Evolutionary conservation across 2,113 vertebrate species (phyloP).

Genomic region (Gallinago paraguaiae): DNA sequence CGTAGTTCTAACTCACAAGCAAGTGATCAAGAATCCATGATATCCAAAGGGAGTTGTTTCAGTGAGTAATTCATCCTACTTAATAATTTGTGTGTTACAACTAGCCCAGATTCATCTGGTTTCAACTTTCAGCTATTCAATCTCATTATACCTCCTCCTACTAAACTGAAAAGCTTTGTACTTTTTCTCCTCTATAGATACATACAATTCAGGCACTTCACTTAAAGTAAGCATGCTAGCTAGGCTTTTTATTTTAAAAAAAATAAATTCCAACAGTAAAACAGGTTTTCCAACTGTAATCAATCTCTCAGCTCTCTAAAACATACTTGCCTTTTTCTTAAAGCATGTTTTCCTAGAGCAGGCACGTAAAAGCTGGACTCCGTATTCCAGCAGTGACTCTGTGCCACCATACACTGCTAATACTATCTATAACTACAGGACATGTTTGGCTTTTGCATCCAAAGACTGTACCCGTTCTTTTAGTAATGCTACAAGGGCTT

Average conservation of each 20-base stretch:
- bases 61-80: background rate
- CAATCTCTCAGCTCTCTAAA: background rate
- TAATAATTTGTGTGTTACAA: conserved; percentile 13
- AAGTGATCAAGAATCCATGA: background rate
- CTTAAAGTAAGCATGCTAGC: background rate
- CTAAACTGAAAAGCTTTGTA: background rate
- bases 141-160: background rate
- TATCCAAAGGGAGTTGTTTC: background rate
- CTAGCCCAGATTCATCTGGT: conserved; percentile 7
- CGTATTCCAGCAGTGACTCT: background rate
- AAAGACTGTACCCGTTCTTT: background rate
- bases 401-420: background rate
- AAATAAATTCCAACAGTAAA: background rate
- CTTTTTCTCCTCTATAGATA: background rate
- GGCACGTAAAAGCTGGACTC: background rate
- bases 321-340: too few relatives aligned
- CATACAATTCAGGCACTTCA: background rate
- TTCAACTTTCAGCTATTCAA: conserved; percentile 6
- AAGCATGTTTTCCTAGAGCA: background rate
- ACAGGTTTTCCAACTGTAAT: conserved; percentile 4
- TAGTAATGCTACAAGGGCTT: background rate
- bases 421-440: background rate
- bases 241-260: background rate
- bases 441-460: background rate
- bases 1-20: background rate